Evolutionary conservation across 2,797 vertebrate genomes (phyloP).

Genomic region (Loriculus beryllinus): DNA sequence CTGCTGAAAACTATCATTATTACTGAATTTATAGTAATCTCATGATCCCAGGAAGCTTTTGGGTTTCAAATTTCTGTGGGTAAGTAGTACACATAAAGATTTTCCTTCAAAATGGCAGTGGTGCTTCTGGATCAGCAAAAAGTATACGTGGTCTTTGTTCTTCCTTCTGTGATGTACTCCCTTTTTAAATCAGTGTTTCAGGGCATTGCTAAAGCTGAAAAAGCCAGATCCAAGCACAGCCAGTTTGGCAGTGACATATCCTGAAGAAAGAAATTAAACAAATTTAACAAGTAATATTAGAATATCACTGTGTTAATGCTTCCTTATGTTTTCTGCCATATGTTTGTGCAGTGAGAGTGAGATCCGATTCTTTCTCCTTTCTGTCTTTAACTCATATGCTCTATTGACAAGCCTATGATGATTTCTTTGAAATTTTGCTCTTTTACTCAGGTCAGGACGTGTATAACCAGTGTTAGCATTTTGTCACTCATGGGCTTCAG

Average conservation of each 20-base stretch:
- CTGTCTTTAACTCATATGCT: background rate
- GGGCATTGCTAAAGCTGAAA: background rate
- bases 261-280: background rate
- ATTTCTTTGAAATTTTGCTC: background rate
- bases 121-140: background rate
- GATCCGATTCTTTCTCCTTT: background rate
- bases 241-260: background rate
- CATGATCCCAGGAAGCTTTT: background rate
- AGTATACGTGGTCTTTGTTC: background rate
- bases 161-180: background rate
- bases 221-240: background rate
- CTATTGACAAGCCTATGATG: background rate
- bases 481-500: background rate
- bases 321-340: background rate
- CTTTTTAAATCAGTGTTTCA: background rate
- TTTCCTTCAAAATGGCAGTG: background rate
- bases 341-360: background rate
- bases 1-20: background rate
- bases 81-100: background rate
- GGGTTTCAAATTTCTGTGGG: background rate
- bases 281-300: background rate
- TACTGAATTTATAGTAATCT: background rate
- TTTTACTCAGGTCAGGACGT: rapidly evolving
- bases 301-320: background rate
- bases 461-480: background rate